A percentile compares a stretch with the other conserved stretches of the same genome.
Evolutionary conservation across 2,888 invertebrate species (phyloP).

Genomic region (Strigamia transsilvanica): DNA sequence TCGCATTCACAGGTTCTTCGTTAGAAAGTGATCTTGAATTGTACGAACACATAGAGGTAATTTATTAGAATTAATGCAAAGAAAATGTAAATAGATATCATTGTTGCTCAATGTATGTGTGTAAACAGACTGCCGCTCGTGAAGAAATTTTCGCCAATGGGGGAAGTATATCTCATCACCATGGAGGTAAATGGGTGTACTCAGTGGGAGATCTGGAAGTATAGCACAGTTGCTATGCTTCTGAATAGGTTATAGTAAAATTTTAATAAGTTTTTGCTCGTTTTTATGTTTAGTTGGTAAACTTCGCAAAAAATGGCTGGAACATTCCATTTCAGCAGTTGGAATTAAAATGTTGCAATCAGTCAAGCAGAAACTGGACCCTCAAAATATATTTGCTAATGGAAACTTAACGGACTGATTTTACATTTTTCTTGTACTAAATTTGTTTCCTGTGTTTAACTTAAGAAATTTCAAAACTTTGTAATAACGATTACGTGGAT

Average conservation of each 20-base stretch:
- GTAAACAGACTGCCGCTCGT: conserved; percentile 61
- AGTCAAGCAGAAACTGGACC: conserved; percentile 88
- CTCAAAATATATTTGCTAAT: conserved; percentile 90
- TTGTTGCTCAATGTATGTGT: background rate
- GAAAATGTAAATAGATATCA: background rate
- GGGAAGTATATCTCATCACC: conserved; percentile 69
- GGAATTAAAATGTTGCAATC: conserved; percentile 81
- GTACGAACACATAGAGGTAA: conserved; percentile 58
- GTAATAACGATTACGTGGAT: no score
- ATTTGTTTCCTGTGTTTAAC: no score
- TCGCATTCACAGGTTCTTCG: conserved; percentile 54
- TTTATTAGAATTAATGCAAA: background rate
- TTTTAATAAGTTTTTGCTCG: background rate
- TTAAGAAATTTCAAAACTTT: no score
- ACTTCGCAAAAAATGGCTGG: conserved; percentile 84
- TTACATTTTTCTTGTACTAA: no score
- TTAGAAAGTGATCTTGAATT: conserved; percentile 57
- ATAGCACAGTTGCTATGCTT: no score
- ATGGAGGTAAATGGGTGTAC: conserved; percentile 61
- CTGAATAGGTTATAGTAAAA: background rate
- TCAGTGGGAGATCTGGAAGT: no score
- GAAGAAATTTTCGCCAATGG: conserved; percentile 70
- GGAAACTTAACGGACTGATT: conserved; percentile 74
- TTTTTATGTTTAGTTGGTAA: conserved; percentile 76
- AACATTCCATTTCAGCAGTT: conserved; percentile 80